A percentile compares a stretch with the other conserved stretches of the same genome.
These are phyloP conservation scores for Lottia gigantea DNA, from an alignment of 2,888 invertebrate species.

Conservation along the genomic window DNA sequence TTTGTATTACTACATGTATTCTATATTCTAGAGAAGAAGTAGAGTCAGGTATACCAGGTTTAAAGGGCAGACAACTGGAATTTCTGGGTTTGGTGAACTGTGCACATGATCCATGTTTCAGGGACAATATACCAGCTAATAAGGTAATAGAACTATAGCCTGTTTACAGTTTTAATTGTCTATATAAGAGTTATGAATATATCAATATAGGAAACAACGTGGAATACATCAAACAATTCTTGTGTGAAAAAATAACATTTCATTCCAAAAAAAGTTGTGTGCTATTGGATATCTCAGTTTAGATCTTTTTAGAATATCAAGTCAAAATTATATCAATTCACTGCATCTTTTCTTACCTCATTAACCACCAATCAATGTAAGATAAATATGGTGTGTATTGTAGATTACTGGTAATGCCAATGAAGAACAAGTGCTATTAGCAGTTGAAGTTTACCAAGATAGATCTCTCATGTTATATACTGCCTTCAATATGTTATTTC, in stretches of 20 bases:
- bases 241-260: no score
- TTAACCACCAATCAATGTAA: no score
- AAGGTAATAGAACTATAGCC: slow-evolving; percentile 73
- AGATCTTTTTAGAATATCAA: no score
- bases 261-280: no score
- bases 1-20: neutral
- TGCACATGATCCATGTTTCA: slow-evolving; percentile 86
- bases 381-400: slow-evolving; percentile 7
- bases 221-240: no score
- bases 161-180: no score
- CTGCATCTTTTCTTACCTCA: no score
- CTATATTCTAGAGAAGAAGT: slow-evolving; percentile 23
- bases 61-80: slow-evolving; percentile 83
- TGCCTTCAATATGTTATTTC: slow-evolving; percentile 88
- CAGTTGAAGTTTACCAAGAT: slow-evolving; percentile 84
- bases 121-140: slow-evolving; percentile 91
- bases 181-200: no score
- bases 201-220: no score
- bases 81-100: slow-evolving; percentile 94
- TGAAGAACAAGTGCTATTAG: slow-evolving; percentile 88
- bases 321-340: no score
- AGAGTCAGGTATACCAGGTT: slow-evolving; percentile 82
- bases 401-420: slow-evolving; percentile 92
- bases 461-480: slow-evolving; percentile 84
- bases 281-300: no score